These are phyloP conservation scores for Porites evermanni DNA, from an alignment of 92 coral and sea anemone species.

Conservation along the genomic window DNA sequence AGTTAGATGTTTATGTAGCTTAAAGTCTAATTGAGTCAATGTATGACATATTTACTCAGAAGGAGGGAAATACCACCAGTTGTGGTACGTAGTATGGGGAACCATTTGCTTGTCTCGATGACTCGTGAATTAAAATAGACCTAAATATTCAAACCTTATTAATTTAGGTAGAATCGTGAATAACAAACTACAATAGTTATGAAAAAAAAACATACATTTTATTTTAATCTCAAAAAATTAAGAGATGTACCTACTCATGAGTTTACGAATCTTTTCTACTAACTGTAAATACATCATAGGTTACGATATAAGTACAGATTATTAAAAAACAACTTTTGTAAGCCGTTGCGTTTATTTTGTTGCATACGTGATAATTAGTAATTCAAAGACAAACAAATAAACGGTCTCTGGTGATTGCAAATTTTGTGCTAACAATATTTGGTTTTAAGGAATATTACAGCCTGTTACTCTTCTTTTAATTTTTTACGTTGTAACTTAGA, in stretches of 20 bases:
- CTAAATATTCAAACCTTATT: slow-evolving; percentile 36
- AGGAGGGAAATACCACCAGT: slow-evolving; percentile 1
- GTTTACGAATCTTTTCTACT: slow-evolving; percentile 39
- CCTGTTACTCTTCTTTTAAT: too few relatives aligned
- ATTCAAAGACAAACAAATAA: too few relatives aligned
- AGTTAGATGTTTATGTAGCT: neutral
- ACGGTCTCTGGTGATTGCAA: too few relatives aligned
- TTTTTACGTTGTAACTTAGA: too few relatives aligned
- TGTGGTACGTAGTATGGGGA: slow-evolving; percentile 11
- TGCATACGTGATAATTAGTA: neutral
- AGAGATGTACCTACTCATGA: slow-evolving; percentile 52
- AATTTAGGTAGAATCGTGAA: slow-evolving; percentile 34
- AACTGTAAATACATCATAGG: slow-evolving; percentile 45
- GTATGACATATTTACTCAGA: neutral
- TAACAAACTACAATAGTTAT: slow-evolving; percentile 14
- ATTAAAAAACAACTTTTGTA: slow-evolving; percentile 34
- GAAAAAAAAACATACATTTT: slow-evolving; percentile 45
- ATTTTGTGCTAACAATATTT: too few relatives aligned
- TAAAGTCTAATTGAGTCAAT: neutral
- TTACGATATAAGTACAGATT: slow-evolving; percentile 43
- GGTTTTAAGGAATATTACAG: too few relatives aligned
- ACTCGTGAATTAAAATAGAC: slow-evolving; percentile 10
- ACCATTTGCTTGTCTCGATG: slow-evolving; percentile 3
- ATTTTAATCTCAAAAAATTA: slow-evolving; percentile 42
- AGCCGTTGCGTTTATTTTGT: neutral